Base-by-base conservation (phyloP, 1,140 invertebrate genomes). In the Mactra quadrangularis region DNA sequence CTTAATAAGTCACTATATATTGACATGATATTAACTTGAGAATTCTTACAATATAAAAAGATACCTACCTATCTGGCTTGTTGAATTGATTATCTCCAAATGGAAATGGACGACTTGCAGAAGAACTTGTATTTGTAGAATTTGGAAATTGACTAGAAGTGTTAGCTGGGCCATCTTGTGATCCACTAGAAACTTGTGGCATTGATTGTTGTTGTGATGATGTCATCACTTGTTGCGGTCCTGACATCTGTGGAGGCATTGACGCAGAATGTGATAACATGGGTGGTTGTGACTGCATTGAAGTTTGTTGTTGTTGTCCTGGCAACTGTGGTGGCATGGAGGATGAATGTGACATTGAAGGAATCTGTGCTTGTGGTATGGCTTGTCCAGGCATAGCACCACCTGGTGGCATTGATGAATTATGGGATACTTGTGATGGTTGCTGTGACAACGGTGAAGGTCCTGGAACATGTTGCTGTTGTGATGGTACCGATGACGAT, bases 51-150 rank as follows among this genome's bases (percentile, higher is more conserved):
- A n/a, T n/a, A n/a, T 41, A 66, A 29, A 41, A 41, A 52, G 52
- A 17, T 4, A 9, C 50, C 74, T 31, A 87, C 86, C 86, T 85
- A 45, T 87, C 86, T 33, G 86, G 86, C 41, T 87, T 84, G 53
- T 55, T 79, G 55, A 85, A 85, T 52, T 85, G 82, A 55, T 76
- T 76, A 76, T 85, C 83, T 53, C 83, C 83, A 82, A 87, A 87
- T 64, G 83, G 83, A 47, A 85, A 85, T 17, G 85, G 78, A 27
- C 83, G 57, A n/a, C 76, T 81, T 29, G 71, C 53, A 13, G 81
- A 53, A 35, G 15, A 45, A 29, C 29, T 38, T 22, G 76, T 78
- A 29, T 57, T 78, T 29, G 76, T 55, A 27, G 74, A 27, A n/a
- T 31, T 68, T 3, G 60, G 55, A 17, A 66, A 78, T 41, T 78